A percentile compares a stretch with the other conserved stretches of the same genome.
phyloP scores from a whole-genome alignment of 2,113 vertebrate genomes.

The Chrysemys picta region DNA sequence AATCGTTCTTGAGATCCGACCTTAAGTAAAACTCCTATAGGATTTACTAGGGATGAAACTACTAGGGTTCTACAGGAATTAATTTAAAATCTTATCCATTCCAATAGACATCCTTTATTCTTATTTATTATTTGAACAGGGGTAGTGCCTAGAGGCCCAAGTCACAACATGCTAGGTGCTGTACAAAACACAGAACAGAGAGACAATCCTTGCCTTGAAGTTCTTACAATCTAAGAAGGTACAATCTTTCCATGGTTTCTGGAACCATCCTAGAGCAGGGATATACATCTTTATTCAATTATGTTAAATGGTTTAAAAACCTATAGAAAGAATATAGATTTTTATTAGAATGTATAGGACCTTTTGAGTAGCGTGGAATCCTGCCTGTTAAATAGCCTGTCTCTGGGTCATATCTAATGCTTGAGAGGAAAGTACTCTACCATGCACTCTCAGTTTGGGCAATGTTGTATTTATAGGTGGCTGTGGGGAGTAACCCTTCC shows the following conservation, averaged over 20 bases:
- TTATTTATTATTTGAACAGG: neutral
- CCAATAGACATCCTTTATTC: neutral
- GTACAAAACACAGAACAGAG: neutral
- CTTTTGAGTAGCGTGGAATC: neutral
- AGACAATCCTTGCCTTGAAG: neutral
- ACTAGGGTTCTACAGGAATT: no score
- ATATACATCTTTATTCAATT: neutral
- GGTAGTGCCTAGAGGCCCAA: neutral
- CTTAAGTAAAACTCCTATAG: neutral
- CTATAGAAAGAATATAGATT: neutral
- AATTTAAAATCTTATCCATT: no score
- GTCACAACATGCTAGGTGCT: neutral
- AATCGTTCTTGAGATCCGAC: neutral
- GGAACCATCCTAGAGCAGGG: neutral
- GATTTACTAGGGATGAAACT: neutral
- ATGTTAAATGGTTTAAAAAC: neutral
- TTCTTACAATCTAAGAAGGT: no score
- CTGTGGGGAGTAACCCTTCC: accelerated
- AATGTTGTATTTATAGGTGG: accelerated
- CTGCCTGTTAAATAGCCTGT: neutral
- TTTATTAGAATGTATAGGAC: neutral
- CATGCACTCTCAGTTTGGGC: neutral
- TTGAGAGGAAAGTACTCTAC: neutral
- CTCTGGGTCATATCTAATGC: neutral
- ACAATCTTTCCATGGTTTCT: neutral